A percentile compares a stretch with the other conserved stretches of the same genome.
Evolutionary conservation across 2,888 invertebrate species (phyloP).

Genomic region (Acanthosepion pharaonis): DNA sequence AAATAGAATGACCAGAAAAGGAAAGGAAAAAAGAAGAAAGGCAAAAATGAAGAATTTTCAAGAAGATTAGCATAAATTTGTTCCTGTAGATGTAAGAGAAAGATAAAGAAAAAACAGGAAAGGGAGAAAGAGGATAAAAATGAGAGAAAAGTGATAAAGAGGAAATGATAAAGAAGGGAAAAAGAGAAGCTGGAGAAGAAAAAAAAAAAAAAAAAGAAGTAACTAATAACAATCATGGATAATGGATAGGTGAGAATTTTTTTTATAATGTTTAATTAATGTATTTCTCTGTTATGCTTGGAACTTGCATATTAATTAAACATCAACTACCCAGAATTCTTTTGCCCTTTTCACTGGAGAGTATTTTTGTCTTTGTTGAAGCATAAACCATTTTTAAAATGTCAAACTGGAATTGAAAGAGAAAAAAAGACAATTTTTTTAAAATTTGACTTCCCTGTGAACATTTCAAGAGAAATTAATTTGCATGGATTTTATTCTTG

Average conservation of each 20-base stretch:
- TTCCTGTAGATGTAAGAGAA: too few relatives aligned
- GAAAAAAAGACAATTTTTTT: not conserved
- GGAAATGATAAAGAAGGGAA: too few relatives aligned
- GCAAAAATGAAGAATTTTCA: too few relatives aligned
- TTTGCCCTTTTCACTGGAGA: not conserved
- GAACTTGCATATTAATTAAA: not conserved
- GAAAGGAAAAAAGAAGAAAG: too few relatives aligned
- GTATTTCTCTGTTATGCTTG: not conserved
- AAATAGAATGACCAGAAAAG: too few relatives aligned
- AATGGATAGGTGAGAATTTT: not conserved
- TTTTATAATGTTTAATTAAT: not conserved
- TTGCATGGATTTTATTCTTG: not conserved
- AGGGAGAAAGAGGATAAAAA: too few relatives aligned
- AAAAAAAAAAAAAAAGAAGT: not conserved
- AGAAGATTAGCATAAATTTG: too few relatives aligned
- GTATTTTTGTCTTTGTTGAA: not conserved
- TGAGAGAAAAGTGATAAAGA: too few relatives aligned
- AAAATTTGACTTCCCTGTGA: not conserved
- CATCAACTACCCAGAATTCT: not conserved
- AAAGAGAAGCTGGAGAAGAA: too few relatives aligned
- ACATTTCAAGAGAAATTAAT: not conserved
- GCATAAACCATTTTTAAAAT: not conserved
- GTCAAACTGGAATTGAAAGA: not conserved
- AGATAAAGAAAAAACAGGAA: too few relatives aligned
- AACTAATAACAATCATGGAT: not conserved